phyloP scores from a whole-genome alignment of 2,888 invertebrate genomes.

The Ctena decussata region DNA sequence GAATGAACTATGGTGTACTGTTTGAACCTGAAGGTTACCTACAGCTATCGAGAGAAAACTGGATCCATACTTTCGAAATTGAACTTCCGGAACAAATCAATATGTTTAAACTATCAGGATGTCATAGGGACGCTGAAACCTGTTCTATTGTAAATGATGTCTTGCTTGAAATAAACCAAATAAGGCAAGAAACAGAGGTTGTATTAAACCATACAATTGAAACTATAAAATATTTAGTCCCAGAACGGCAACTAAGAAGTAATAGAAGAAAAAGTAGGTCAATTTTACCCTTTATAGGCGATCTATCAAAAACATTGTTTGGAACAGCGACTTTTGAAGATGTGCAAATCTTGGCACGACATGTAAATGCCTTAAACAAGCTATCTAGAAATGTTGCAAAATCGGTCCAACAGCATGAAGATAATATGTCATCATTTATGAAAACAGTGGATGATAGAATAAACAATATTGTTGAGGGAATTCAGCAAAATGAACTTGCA shows the following conservation, averaged over 20 bases:
- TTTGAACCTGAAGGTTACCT: background rate
- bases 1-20: slow-evolving; percentile 30
- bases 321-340: background rate
- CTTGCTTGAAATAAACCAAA: slow-evolving; percentile 6
- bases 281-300: slow-evolving; percentile 23
- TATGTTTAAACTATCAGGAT: background rate
- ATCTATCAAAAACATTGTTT: background rate
- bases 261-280: slow-evolving; percentile 4
- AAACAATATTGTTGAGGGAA: slow-evolving; percentile 13
- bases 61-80: slow-evolving; percentile 18
- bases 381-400: background rate
- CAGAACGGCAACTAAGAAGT: background rate
- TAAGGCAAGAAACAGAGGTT: slow-evolving; percentile 1
- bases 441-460: slow-evolving; percentile 17
- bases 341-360: slow-evolving; percentile 12
- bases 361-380: slow-evolving; percentile 23
- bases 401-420: slow-evolving; percentile 13
- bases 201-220: slow-evolving; percentile 1
- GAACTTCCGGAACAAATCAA: background rate
- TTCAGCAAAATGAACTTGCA: slow-evolving; percentile 8
- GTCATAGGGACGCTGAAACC: background rate
- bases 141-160: slow-evolving; percentile 8
- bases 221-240: background rate
- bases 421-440: slow-evolving; percentile 26
- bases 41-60: slow-evolving; percentile 6